Evolutionary conservation across 1,140 invertebrate genomes (phyloP).

Genomic region (Octopus sinensis): DNA sequence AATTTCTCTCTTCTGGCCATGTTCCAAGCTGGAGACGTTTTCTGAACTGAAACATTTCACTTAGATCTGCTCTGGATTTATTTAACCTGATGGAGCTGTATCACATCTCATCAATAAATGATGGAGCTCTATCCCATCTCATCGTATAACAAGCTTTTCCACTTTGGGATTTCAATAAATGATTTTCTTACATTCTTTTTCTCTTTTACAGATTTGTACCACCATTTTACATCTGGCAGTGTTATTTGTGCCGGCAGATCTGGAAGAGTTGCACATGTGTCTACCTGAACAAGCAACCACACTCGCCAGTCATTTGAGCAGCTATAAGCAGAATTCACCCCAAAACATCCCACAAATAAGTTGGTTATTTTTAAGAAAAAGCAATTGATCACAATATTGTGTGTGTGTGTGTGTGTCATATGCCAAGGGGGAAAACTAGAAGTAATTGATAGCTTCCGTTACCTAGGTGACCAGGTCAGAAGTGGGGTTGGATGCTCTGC

Average conservation of each 20-base stretch:
- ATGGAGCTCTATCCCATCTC: background rate
- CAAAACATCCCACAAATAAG: background rate
- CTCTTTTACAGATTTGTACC: slow-evolving; percentile 30
- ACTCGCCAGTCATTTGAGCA: background rate
- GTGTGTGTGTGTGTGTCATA: background rate
- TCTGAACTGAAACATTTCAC: background rate
- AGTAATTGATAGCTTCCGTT: background rate
- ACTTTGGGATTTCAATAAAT: background rate
- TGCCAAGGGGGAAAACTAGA: background rate
- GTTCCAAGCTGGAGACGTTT: background rate
- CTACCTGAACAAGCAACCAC: slow-evolving; percentile 15
- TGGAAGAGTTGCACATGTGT: slow-evolving; percentile 22
- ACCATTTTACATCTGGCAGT: slow-evolving; percentile 34
- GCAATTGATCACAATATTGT: background rate
- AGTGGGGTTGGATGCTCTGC: background rate
- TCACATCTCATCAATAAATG: background rate
- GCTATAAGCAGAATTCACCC: background rate
- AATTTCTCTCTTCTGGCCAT: too few species aligned
- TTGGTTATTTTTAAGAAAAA: background rate
- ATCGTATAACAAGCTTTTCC: background rate
- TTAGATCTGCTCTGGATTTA: background rate
- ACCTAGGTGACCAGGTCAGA: background rate
- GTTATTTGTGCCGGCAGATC: slow-evolving; percentile 26
- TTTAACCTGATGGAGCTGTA: background rate
- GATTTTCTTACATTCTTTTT: background rate